Evolutionary conservation across 2,888 invertebrate species (phyloP), one percentile per base, ranked within the genome.

Genomic region (Schizotus pectinicornis): DNA sequence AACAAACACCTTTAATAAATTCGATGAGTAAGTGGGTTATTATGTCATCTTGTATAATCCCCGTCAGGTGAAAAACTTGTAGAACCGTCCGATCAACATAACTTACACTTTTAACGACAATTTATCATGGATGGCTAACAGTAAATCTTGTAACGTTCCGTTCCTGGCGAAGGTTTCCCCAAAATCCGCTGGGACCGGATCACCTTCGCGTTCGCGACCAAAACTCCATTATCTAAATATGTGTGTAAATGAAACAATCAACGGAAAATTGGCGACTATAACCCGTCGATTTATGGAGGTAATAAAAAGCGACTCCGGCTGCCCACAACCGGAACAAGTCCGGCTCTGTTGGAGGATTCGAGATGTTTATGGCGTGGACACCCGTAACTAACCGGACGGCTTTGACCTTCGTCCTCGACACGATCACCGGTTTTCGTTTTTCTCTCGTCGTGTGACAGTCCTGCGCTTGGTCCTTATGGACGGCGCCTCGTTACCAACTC

Each of bases 111-210:
- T 58, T 58, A 52, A 38, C 22, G 30, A 56, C 45, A 53, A 52
- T 56, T 47, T 36, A 51, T 53, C 48, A 48, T 22, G 14, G 34
- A 51, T 47, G 37, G 9, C 56, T 60, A 61, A 61, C 60, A 61
- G 60, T 61, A 61, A 61, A 61, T 61, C 56, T 61, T 56, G 60
- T 61, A n/a, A 61, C 56, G 48, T 42, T 51, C 45, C 45, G 46
- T 46, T 41, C 50, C 47, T 42, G 51, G 46, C 51, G 51, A 51
- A 51, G 52, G 51, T 32, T 57, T 51, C 52, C 47, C 57, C 48
- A 52, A 42, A 58, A 58, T 53, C 48, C 57, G 52, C 53, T n/a
- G n/a, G 52, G 22, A 53, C 57, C 39, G 13, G 57, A 34, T 58
- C 14, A 58, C 57, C 57, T 58, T 58, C 57, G 48, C 41, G 52